Evolutionary conservation across 2,113 vertebrate species (phyloP).

Genomic region (Arvicanthis niloticus): DNA sequence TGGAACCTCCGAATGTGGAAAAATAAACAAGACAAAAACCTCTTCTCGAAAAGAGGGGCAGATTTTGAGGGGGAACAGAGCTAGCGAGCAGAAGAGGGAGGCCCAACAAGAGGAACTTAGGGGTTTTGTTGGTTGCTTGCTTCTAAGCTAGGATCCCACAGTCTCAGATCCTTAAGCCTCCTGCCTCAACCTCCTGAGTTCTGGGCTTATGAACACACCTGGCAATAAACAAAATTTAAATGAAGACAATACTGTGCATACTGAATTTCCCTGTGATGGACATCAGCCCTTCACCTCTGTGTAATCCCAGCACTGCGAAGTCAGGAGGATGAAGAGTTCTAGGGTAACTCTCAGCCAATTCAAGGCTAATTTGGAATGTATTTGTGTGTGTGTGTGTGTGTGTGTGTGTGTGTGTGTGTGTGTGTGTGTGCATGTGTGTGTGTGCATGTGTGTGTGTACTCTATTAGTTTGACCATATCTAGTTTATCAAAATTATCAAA

Average conservation of each 20-base stretch:
- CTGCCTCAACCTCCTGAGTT: not conserved
- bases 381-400: too few relatives aligned
- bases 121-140: not conserved
- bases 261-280: not conserved
- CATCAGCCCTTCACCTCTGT: not conserved
- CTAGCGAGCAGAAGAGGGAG: not conserved
- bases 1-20: not conserved
- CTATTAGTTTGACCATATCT: not conserved
- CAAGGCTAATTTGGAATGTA: not conserved
- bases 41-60: not conserved
- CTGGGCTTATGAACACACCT: not conserved
- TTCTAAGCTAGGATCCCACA: not conserved
- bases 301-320: not conserved
- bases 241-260: not conserved
- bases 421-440: too few relatives aligned
- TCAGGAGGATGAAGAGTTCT: not conserved
- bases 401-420: too few relatives aligned
- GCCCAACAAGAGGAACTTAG: not conserved
- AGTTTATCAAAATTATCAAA: constrained; percentile 30
- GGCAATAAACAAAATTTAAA: not conserved
- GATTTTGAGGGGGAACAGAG: not conserved
- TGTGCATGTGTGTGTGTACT: not conserved
- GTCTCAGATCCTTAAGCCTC: not conserved
- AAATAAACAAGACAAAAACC: not conserved
- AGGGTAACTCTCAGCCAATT: not conserved